phyloP scores from a whole-genome alignment of 2,113 vertebrate genomes.

The Gadus macrocephalus region DNA sequence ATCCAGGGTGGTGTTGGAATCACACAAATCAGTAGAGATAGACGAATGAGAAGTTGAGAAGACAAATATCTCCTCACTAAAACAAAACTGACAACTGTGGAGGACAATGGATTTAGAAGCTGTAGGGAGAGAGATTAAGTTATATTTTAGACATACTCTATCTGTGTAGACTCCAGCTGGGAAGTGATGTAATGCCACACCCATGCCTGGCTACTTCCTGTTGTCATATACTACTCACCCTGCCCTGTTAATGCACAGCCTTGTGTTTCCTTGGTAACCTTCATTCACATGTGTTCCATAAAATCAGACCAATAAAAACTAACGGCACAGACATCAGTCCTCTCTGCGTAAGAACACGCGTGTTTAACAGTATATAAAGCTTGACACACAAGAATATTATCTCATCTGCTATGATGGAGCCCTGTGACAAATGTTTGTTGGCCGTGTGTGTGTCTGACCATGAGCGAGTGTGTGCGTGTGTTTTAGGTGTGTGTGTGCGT shows the following conservation, averaged over 20 bases:
- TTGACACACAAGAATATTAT: background rate
- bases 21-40: no score
- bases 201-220: constrained; percentile 46
- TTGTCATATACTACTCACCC: constrained; percentile 23
- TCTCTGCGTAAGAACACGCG: background rate
- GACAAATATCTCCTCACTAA: no score
- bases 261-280: constrained; percentile 28
- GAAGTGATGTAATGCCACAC: constrained; percentile 33
- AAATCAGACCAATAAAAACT: constrained; percentile 2
- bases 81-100: no score
- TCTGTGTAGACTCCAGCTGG: constrained; percentile 39
- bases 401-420: background rate
- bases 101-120: no score
- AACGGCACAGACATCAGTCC: background rate
- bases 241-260: constrained; percentile 2
- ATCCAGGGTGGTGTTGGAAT: constrained; percentile 31
- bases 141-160: no score
- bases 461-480: no score
- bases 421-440: no score
- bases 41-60: no score
- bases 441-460: no score
- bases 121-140: no score
- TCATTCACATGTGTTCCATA: constrained; percentile 1
- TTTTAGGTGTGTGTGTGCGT: background rate
- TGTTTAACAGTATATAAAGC: no score